These are phyloP conservation scores for Microplitis manilae DNA, from an alignment of 2,888 invertebrate species.

Conservation along the genomic window DNA sequence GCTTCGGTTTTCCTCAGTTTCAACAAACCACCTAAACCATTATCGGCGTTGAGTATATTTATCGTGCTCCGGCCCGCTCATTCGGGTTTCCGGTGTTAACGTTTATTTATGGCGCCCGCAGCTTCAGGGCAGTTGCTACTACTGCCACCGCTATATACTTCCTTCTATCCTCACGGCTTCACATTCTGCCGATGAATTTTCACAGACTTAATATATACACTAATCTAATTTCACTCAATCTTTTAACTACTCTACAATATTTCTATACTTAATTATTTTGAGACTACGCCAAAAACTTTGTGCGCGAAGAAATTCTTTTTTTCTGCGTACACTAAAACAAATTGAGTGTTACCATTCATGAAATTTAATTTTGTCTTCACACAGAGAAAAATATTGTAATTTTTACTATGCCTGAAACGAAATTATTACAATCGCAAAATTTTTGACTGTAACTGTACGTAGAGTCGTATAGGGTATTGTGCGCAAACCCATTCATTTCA, in stretches of 20 bases:
- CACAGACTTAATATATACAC: background rate
- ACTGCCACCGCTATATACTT: background rate
- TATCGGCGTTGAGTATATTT: conserved; percentile 60
- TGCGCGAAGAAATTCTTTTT: too few relatives aligned
- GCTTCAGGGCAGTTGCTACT: conserved; percentile 37
- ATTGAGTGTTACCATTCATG: too few relatives aligned
- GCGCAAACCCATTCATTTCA: too few relatives aligned
- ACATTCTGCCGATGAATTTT: conserved; percentile 21
- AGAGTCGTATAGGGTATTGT: too few relatives aligned
- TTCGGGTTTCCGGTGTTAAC: conserved; percentile 59
- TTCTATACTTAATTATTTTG: background rate
- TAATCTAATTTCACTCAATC: background rate
- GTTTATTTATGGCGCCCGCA: conserved; percentile 63
- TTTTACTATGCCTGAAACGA: too few relatives aligned
- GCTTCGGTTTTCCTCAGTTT: conserved; percentile 24
- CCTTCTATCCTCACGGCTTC: background rate
- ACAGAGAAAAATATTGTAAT: too few relatives aligned
- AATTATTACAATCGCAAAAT: too few relatives aligned
- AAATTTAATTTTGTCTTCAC: too few relatives aligned
- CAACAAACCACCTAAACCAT: conserved; percentile 43
- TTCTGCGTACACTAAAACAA: too few relatives aligned
- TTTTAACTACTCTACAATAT: background rate
- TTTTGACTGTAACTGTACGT: too few relatives aligned
- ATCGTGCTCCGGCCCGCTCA: conserved; percentile 54
- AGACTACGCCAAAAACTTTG: too few relatives aligned